Evolutionary conservation across 2,888 invertebrate species (phyloP).

Genomic region (Minunthozetes semirufus): DNA sequence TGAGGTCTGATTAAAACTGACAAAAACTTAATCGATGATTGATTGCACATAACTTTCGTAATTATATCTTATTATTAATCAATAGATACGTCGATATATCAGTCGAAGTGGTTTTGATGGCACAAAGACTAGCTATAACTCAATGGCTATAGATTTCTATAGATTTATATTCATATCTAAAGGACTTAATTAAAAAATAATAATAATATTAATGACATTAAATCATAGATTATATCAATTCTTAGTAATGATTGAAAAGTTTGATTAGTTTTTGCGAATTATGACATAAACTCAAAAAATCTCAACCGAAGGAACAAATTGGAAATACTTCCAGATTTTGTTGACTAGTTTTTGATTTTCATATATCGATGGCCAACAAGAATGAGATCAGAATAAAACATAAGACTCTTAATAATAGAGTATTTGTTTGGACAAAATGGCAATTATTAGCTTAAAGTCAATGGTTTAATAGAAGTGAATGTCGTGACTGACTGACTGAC

Average conservation of each 20-base stretch:
- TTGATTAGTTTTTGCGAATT: neutral
- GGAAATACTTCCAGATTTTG: neutral
- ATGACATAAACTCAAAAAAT: neutral
- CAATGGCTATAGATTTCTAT: neutral
- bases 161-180: neutral
- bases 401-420: slow-evolving; percentile 5
- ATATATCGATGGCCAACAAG: neutral
- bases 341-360: neutral
- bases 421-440: slow-evolving; percentile 6
- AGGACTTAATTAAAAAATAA: neutral
- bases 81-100: neutral
- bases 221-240: neutral
- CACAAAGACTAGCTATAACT: slow-evolving; percentile 27
- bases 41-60: slow-evolving; percentile 2
- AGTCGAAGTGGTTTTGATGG: neutral
- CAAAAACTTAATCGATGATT: neutral
- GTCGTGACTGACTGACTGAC: neutral
- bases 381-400: slow-evolving; percentile 20
- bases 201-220: slow-evolving; percentile 7
- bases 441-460: neutral
- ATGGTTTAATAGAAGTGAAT: neutral
- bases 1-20: neutral
- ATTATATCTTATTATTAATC: neutral
- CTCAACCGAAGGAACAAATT: neutral
- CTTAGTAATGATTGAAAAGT: neutral